Conservation (phyloP, 2,113 vertebrate genomes). For the Erpornis zantholeuca region DNA sequence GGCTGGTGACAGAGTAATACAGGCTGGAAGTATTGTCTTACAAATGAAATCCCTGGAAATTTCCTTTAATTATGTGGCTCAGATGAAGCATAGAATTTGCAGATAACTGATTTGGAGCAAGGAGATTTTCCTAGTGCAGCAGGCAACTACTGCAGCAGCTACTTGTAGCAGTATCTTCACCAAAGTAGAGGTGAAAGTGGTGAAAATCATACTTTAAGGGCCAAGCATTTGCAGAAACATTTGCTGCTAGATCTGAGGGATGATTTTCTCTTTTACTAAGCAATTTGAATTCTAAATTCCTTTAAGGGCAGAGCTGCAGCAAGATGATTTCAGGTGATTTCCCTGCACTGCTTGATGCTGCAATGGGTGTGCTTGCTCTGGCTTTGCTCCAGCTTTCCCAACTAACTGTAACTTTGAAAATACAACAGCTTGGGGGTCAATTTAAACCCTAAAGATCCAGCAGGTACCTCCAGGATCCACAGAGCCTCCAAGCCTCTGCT, state of each 20-base stretch:
- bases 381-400: not conserved
- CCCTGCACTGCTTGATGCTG: not conserved
- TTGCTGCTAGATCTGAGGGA: not conserved
- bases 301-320: not conserved
- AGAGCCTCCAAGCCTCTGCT: fast-evolving
- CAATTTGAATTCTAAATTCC: not conserved
- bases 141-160: not conserved
- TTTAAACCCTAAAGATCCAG: not conserved
- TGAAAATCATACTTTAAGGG: not conserved
- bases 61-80: not conserved
- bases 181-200: not conserved
- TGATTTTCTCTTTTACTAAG: not conserved
- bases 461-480: not conserved
- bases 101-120: not conserved
- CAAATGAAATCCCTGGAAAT: not conserved
- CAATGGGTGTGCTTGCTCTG: not conserved
- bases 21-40: conserved; percentile 30
- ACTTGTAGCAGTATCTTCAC: not conserved
- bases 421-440: not conserved
- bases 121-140: not conserved
- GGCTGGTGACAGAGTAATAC: not conserved
- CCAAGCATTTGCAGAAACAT: not conserved
- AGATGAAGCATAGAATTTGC: not conserved
- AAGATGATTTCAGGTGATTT: not conserved
- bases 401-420: not conserved